Evolutionary conservation across 2,113 vertebrate genomes (phyloP).

Genomic region (Oenanthe oenanthe): DNA sequence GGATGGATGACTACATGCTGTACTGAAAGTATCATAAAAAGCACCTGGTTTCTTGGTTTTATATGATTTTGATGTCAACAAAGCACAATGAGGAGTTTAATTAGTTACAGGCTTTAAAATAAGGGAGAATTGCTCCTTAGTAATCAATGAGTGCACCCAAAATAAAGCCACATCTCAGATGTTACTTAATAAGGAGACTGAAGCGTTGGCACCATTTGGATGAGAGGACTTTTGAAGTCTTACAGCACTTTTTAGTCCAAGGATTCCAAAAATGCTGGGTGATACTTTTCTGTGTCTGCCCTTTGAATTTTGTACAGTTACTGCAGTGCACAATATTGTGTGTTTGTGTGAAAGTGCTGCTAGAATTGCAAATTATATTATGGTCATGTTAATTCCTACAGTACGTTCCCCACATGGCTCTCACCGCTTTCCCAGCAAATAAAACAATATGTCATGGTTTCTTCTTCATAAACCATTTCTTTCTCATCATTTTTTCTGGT

Average conservation of each 20-base stretch:
- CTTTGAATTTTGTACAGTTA: background rate
- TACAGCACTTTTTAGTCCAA: background rate
- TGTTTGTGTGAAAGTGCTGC: background rate
- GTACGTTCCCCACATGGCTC: accelerated
- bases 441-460: background rate
- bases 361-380: background rate
- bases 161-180: background rate
- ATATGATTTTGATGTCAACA: background rate
- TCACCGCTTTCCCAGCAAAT: background rate
- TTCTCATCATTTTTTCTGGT: background rate
- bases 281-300: background rate
- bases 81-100: background rate
- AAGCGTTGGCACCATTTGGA: accelerated
- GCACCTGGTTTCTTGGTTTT: background rate
- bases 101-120: background rate
- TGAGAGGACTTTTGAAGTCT: background rate
- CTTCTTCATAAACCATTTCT: background rate
- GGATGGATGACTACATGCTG: background rate
- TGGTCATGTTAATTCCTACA: background rate
- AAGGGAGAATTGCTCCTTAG: background rate
- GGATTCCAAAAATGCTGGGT: background rate
- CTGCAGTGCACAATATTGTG: background rate
- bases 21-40: background rate
- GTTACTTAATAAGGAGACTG: background rate
- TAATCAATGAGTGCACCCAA: background rate